phyloP scores from a whole-genome alignment of 2,113 vertebrate species.

The Zapus hudsonius region DNA sequence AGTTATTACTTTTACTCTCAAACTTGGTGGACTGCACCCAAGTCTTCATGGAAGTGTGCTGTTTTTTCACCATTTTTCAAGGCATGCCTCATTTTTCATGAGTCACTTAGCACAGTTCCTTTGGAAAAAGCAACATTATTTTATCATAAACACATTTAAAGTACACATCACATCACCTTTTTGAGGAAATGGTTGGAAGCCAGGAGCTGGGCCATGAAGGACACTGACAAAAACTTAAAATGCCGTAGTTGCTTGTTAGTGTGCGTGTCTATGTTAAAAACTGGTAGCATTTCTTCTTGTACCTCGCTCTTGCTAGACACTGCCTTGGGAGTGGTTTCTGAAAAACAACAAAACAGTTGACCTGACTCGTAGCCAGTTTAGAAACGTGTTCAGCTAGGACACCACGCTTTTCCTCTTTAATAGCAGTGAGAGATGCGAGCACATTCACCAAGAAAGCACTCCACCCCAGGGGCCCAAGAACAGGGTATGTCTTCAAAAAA shows the following conservation, averaged over 20 bases:
- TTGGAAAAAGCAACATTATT: slow-evolving; percentile 16
- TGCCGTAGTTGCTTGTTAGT: slow-evolving; percentile 95
- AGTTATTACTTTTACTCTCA: background rate
- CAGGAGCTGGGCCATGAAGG: slow-evolving; percentile 94
- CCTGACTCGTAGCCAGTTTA: too few species aligned
- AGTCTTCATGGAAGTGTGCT: background rate
- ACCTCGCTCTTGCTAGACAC: slow-evolving; percentile 66
- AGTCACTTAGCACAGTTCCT: background rate
- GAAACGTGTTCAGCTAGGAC: background rate
- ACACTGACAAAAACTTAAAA: slow-evolving; percentile 94
- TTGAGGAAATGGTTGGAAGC: slow-evolving; percentile 90
- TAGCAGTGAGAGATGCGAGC: background rate
- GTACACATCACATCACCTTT: slow-evolving; percentile 90
- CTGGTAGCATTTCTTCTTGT: slow-evolving; percentile 83
- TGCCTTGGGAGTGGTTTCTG: slow-evolving; percentile 82
- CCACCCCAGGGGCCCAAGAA: background rate
- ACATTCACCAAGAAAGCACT: background rate
- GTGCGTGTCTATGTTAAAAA: slow-evolving; percentile 91
- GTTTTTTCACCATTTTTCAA: background rate
- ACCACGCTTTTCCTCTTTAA: background rate
- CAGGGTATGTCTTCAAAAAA: background rate
- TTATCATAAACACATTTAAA: background rate
- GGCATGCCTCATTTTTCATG: background rate
- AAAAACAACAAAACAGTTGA: slow-evolving; percentile 14
- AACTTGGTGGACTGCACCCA: background rate